Conservation (phyloP, 2,797 vertebrate genomes). For the Alectoris magna region DNA sequence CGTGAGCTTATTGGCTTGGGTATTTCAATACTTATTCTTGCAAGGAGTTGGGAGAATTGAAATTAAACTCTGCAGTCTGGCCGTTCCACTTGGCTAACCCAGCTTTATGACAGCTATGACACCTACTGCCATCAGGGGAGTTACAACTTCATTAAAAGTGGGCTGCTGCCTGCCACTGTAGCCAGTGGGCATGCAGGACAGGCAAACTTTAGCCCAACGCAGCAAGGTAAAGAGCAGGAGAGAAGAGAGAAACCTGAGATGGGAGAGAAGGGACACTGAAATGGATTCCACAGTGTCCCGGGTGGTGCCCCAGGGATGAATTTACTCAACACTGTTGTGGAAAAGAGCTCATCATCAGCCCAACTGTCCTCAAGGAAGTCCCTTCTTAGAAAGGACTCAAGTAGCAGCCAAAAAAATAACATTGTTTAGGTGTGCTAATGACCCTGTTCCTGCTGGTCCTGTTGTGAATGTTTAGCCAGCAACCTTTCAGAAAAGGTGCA, state of each 20-base stretch:
- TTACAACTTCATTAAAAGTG: neutral
- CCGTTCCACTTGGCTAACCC: neutral
- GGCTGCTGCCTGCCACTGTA: neutral
- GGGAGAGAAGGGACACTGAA: rapidly evolving
- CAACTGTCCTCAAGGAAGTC: neutral
- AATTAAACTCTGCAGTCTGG: neutral
- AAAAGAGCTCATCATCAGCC: neutral
- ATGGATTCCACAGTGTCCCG: neutral
- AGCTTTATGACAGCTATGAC: rapidly evolving
- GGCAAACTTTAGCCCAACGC: neutral
- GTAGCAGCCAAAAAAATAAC: neutral
- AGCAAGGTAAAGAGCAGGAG: neutral
- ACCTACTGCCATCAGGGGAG: rapidly evolving
- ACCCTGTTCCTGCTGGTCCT: neutral
- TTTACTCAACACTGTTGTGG: neutral
- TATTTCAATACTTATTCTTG: neutral
- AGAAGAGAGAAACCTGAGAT: neutral
- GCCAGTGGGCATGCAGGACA: rapidly evolving
- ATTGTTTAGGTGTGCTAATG: neutral
- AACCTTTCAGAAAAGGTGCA: neutral
- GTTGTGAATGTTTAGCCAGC: neutral
- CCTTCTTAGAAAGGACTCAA: neutral
- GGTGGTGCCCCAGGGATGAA: neutral
- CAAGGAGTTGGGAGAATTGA: neutral
- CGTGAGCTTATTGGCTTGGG: neutral